Evolutionary conservation across 2,113 vertebrate genomes (phyloP).

Genomic region (Nyctibius bracteatus): DNA sequence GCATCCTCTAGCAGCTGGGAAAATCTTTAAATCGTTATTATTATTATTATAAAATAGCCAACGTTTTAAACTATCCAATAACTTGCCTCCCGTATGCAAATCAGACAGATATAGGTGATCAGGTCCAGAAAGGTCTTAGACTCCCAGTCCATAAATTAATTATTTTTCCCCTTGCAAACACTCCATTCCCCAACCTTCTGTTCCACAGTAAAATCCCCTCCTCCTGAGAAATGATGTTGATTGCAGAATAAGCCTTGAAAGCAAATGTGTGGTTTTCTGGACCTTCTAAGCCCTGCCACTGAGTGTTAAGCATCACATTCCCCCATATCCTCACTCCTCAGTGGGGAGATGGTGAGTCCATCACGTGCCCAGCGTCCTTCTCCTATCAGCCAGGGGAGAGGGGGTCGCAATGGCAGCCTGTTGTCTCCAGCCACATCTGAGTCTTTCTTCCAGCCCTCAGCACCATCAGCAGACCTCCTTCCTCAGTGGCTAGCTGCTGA

Average conservation of each 20-base stretch:
- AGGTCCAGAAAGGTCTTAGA: not conserved
- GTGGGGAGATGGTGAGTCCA: not conserved
- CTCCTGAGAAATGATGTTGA: not conserved
- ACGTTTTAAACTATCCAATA: not conserved
- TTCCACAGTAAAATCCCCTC: not conserved
- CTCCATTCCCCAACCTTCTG: slow-evolving; percentile 1
- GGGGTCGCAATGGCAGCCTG: not conserved
- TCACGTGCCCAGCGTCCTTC: not conserved
- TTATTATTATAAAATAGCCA: slow-evolving; percentile 35
- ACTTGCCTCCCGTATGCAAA: not conserved
- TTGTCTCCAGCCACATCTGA: not conserved
- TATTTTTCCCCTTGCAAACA: not conserved
- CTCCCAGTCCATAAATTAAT: not conserved
- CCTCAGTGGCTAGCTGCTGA: not conserved
- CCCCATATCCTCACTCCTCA: not conserved
- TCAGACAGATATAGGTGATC: not conserved
- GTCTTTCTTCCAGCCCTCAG: not conserved
- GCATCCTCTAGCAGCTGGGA: slow-evolving; percentile 32
- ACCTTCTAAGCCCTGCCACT: not conserved
- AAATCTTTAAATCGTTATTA: slow-evolving; percentile 41
- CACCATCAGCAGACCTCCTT: not conserved
- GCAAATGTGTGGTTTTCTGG: not conserved
- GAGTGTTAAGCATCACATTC: not conserved
- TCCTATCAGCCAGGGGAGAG: not conserved
- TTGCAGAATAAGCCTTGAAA: not conserved